A percentile compares a stretch with the other conserved stretches of the same genome.
Conservation (phyloP, 1,140 invertebrate species). For the Wasmannia auropunctata region DNA sequence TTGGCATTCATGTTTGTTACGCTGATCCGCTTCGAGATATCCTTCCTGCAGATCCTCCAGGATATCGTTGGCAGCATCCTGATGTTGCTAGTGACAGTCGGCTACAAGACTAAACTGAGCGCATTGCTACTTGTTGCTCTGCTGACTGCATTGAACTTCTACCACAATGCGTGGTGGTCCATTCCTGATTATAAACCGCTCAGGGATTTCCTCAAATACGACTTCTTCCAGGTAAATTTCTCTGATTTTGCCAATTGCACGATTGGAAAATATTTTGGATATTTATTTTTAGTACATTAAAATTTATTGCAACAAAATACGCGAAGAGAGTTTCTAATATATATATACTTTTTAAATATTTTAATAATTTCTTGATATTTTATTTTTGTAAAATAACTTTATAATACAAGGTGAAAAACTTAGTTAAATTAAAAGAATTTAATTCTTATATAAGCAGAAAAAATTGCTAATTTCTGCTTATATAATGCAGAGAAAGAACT, state of each 20-base stretch:
- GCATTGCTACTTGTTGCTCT: slow-evolving; percentile 97
- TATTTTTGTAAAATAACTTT: background rate
- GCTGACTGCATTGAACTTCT: slow-evolving; percentile 96
- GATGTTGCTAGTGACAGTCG: slow-evolving; percentile 98
- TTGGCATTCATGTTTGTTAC: slow-evolving; percentile 99
- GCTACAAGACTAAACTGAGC: slow-evolving; percentile 99
- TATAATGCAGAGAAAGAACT: background rate
- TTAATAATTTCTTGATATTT: background rate
- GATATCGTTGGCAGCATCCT: slow-evolving; percentile 97
- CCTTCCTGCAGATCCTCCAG: slow-evolving; percentile 92
- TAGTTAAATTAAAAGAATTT: background rate
- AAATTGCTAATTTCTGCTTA: background rate
- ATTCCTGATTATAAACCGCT: slow-evolving; percentile 97
- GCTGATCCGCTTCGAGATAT: slow-evolving; percentile 96
- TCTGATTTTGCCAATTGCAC: slow-evolving; percentile 28
- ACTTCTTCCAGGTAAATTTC: slow-evolving; percentile 97
- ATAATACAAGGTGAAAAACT: background rate
- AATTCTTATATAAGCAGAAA: background rate
- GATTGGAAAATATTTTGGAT: no score
- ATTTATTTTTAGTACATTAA: slow-evolving; percentile 4
- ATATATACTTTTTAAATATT: no score
- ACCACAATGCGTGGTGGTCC: slow-evolving; percentile 99
- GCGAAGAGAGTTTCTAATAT: no score
- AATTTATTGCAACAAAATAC: background rate
- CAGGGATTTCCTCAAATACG: slow-evolving; percentile 99